Base-by-base conservation (phyloP, 1,140 invertebrate species). In the Parasteatoda tepidariorum region DNA sequence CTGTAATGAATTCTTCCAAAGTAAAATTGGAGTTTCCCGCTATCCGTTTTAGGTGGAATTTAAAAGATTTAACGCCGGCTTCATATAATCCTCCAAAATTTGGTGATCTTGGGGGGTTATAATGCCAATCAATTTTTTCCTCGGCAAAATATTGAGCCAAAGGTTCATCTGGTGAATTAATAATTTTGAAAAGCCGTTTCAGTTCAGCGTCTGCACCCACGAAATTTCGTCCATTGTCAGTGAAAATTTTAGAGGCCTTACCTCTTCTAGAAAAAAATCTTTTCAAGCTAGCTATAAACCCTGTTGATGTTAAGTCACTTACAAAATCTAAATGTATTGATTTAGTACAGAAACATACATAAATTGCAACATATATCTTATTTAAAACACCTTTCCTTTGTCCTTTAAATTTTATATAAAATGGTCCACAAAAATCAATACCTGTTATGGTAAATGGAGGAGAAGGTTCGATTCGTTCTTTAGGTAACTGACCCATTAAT, bases 321-420 rank as follows among this genome's bases (percentile, higher is more conserved):
- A 70, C 67, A 41, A 70, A 11, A 4, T 70, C 67, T 24, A 70
- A 2, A 30, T 70, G 33, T 9, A 48, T 38, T 22, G 38, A 31
- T 2, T 22, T 34, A 11, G 67, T 70, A 18, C 6, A 34, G 15
- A 70, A 41, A 24, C 67, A 70, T 4, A 70, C 13, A 48, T n/a
- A 70, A 3, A 70, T 28, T 15, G 38, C 11, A 4, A 70, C 33
- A 22, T 41, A 70, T 18, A 70, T 24, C 24, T 70, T 70, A 11
- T 70, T 38, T 4, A 70, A 22, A 1, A 22, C 33, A 18, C 67
- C 38, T 28, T 70, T 70, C 24, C 67, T 70, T 70, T 48, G 67
- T 15, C 41, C 41, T 48, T 70, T 70, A 48, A 41, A 70, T 70
- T 41, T 70, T 9, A 70, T 13, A 48, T 48, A 18, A 70, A 70